These are phyloP conservation scores for Falco columbarius DNA, from an alignment of 2,797 vertebrate genomes.

Conservation along the genomic window DNA sequence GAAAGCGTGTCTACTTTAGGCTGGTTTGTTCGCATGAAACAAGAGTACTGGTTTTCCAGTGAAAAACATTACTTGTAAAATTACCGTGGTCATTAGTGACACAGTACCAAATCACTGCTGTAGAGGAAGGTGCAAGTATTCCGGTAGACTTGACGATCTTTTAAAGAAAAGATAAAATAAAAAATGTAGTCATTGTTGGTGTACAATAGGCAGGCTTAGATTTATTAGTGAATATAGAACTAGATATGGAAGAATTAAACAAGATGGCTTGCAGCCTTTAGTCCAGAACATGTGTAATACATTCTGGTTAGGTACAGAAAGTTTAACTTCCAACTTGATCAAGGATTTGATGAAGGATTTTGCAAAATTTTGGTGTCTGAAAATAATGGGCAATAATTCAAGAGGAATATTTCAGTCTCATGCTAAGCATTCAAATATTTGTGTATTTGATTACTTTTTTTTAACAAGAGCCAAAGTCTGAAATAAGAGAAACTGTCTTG, in stretches of 20 bases:
- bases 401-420: neutral
- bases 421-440: neutral
- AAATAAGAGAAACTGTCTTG: neutral
- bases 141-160: neutral
- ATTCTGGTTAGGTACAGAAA: neutral
- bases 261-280: neutral
- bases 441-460: neutral
- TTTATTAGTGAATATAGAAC: neutral
- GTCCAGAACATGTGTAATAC: neutral
- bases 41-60: neutral
- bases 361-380: neutral
- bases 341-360: neutral
- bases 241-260: neutral
- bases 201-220: neutral
- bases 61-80: neutral
- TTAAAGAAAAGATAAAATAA: neutral
- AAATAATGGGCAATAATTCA: neutral
- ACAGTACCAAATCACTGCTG: neutral
- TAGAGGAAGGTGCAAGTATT: neutral
- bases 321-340: neutral
- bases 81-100: neutral
- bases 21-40: neutral
- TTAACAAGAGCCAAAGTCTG: neutral
- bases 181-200: neutral
- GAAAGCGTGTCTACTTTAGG: neutral